These are phyloP conservation scores for Ochropleura leucogaster DNA, from an alignment of 2,888 invertebrate species.

Conservation along the genomic window DNA sequence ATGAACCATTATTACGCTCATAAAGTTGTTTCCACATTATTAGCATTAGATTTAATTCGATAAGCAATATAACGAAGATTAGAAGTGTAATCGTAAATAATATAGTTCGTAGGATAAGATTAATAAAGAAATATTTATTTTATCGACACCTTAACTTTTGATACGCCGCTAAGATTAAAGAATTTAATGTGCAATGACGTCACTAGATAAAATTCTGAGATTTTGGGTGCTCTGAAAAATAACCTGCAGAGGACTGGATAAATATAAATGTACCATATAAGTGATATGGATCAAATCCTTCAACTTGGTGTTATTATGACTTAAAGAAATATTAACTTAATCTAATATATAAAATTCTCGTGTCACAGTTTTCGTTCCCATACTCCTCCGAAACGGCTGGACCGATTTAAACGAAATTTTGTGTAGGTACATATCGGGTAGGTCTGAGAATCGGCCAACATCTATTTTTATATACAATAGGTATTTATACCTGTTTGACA, in stretches of 20 bases:
- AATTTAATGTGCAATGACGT: background rate
- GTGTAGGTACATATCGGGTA: too few species aligned
- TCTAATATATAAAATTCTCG: too few species aligned
- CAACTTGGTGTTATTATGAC: too few species aligned
- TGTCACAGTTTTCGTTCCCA: too few species aligned
- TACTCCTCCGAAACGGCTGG: too few species aligned
- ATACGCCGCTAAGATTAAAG: slow-evolving; percentile 13
- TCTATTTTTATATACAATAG: too few species aligned
- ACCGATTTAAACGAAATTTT: too few species aligned
- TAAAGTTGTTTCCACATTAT: slow-evolving; percentile 14
- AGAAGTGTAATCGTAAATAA: background rate
- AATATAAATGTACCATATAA: background rate
- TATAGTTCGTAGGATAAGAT: slow-evolving; percentile 1
- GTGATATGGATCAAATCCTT: too few species aligned
- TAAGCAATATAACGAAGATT: slow-evolving; percentile 15
- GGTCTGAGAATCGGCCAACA: too few species aligned
- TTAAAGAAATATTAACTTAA: too few species aligned
- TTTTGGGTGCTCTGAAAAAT: background rate
- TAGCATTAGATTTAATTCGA: slow-evolving; percentile 16
- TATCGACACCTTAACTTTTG: slow-evolving; percentile 15
- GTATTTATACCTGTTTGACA: too few species aligned
- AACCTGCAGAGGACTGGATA: background rate
- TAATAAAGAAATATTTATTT: background rate
- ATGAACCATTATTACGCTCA: background rate
- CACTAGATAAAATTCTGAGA: too few species aligned